Base-by-base conservation (phyloP, 30 jellyfish, hydroid and myxozoan genomes). In the Pseudorhiza aurosa region DNA sequence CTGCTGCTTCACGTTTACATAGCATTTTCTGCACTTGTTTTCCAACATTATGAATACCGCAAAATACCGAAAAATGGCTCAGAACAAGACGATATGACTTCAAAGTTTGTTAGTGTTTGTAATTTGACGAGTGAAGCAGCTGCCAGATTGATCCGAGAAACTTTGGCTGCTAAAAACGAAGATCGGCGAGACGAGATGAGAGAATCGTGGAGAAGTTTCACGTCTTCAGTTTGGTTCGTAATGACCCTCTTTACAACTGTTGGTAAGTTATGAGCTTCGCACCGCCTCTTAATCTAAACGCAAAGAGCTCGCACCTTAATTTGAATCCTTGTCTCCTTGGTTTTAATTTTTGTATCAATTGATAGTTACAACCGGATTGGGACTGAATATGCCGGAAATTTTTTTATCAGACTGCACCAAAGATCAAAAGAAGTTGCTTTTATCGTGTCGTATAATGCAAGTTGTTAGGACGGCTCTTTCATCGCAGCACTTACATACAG, bases 201-300 rank as follows among this genome's bases (percentile, higher is more conserved):
- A 8, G 21, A 68, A 30, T 29, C 55, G 10, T 72, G 74, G 72
- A 50, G n/a, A n/a, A 50, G 74, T 49, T 56, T 49, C n/a, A 27
- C 74, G 10, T n/a, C 71, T 6, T 28, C 85, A 12, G 36, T 68
- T 11, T 68, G 82, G 82, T 68, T 68, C 68, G 82, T 68, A 10
- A 68, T 68, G 82, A 68, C 82, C 2, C 26, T 68, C 25, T 68
- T 68, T 68, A 68, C 82, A 24, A 68, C 82, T 68, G 82, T 68
- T 68, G 82, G 82, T 68, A 24, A 68, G 82, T 68, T 42, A 0
- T 21, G 50, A n/a, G n/a, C n/a, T n/a, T n/a, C n/a, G n/a, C n/a
- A n/a, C n/a, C n/a, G n/a, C n/a, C n/a, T n/a, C n/a, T n/a, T n/a
- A n/a, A n/a, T n/a, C n/a, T n/a, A n/a, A n/a, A n/a, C n/a, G n/a